Conservation (phyloP, 1,140 invertebrate genomes). For the Caenorhabditis briggsae region DNA sequence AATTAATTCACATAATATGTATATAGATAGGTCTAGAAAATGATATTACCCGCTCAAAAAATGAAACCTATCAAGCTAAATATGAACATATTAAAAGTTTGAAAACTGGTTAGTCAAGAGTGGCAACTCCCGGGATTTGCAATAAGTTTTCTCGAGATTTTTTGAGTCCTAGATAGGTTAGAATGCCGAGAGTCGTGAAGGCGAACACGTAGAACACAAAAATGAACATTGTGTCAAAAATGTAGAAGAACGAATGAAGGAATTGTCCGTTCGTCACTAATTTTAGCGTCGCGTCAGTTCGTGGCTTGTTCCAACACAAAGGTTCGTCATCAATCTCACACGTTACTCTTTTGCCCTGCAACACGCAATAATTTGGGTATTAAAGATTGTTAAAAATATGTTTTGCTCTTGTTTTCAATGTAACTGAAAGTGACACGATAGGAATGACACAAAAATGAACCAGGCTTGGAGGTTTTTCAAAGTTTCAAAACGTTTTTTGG, state of each 20-base stretch:
- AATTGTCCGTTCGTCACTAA: background rate
- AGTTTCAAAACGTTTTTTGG: too few species aligned
- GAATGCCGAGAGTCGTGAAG: background rate
- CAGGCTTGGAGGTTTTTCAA: background rate
- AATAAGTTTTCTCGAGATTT: background rate
- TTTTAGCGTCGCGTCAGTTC: slow-evolving; percentile 1
- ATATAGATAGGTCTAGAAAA: too few species aligned
- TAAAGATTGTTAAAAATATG: too few species aligned
- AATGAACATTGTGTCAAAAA: slow-evolving; percentile 10
- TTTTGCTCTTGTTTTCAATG: too few species aligned
- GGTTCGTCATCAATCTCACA: slow-evolving; percentile 52
- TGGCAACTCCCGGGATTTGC: too few species aligned
- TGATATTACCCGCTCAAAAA: background rate
- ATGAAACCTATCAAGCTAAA: background rate
- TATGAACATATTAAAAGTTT: too few species aligned
- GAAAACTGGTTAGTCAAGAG: too few species aligned
- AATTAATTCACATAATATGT: background rate
- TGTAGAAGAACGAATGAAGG: background rate
- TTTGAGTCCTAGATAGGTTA: background rate
- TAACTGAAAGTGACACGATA: too few species aligned
- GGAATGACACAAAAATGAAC: background rate
- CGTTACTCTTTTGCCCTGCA: slow-evolving; percentile 48
- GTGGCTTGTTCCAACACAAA: slow-evolving; percentile 39
- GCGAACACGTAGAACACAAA: background rate
- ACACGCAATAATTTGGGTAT: slow-evolving; percentile 8